Conservation (phyloP, 1,140 invertebrate species). For the Cyclina sinensis region DNA sequence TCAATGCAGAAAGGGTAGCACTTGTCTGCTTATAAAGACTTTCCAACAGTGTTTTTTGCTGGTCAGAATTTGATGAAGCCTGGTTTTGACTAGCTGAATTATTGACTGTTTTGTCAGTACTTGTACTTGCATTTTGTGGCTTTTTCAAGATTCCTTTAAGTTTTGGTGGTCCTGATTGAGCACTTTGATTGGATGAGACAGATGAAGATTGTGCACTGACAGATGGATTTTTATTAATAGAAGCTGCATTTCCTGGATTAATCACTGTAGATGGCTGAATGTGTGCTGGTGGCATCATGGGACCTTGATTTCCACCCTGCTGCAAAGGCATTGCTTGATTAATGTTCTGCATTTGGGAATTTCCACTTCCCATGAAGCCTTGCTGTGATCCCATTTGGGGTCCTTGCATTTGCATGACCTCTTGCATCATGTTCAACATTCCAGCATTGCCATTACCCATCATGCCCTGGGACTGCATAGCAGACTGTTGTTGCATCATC, state of each 20-base stretch:
- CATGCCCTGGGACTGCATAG: neutral
- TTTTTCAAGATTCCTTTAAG: conserved; percentile 19
- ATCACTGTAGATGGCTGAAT: neutral
- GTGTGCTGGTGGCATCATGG: neutral
- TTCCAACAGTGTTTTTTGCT: neutral
- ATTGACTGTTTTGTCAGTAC: neutral
- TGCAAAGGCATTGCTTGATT: neutral
- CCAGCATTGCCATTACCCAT: neutral
- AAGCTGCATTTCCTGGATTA: too few species aligned
- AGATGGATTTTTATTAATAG: neutral
- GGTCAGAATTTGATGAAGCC: neutral
- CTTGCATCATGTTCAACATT: conserved; percentile 1
- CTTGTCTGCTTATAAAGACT: neutral
- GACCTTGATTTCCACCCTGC: neutral
- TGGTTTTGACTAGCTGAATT: neutral
- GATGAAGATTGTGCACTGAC: neutral
- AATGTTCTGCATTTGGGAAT: neutral
- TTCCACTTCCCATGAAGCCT: neutral
- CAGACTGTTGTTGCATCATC: conserved; percentile 16
- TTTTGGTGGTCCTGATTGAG: neutral
- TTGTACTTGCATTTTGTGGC: neutral
- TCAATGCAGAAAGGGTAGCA: neutral
- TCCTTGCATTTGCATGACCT: neutral
- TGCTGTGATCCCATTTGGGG: neutral
- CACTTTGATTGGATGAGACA: neutral